These are phyloP conservation scores for rat (Rattus norvegicus) DNA, from an alignment of 2,113 vertebrate species.

Conservation along the genomic window DNA sequence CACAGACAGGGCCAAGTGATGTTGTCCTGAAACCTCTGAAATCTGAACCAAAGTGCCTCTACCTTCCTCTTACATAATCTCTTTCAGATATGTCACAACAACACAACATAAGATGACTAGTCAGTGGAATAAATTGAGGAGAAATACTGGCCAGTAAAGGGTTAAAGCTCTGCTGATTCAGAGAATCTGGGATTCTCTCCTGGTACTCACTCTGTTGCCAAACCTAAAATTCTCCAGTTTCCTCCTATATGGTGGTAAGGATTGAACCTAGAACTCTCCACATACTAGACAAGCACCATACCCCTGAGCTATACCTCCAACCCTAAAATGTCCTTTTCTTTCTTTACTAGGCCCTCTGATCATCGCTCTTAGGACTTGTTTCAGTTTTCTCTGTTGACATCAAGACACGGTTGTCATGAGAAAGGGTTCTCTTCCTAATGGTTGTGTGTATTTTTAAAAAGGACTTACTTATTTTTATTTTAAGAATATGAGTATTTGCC, in stretches of 20 bases:
- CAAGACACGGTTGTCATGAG: neutral
- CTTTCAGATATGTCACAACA: neutral
- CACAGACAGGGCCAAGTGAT: neutral
- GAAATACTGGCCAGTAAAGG: neutral
- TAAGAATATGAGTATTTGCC: neutral
- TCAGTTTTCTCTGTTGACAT: neutral
- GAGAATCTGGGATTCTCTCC: neutral
- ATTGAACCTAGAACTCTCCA: neutral
- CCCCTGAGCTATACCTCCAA: neutral
- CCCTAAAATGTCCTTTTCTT: neutral
- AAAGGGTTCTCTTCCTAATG: neutral
- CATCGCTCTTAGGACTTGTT: neutral
- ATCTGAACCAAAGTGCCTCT: neutral
- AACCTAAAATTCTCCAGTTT: neutral
- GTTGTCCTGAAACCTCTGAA: neutral
- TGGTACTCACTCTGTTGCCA: neutral
- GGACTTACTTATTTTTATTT: neutral
- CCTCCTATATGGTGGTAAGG: too few species aligned
- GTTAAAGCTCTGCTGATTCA: neutral
- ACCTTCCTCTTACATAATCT: neutral
- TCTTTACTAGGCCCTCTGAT: neutral
- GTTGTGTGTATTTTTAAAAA: neutral
- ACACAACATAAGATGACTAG: neutral
- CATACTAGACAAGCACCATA: neutral
- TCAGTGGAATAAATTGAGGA: neutral